Conservation (phyloP, 2,797 vertebrate genomes). For the Carcharodon carcharias region DNA sequence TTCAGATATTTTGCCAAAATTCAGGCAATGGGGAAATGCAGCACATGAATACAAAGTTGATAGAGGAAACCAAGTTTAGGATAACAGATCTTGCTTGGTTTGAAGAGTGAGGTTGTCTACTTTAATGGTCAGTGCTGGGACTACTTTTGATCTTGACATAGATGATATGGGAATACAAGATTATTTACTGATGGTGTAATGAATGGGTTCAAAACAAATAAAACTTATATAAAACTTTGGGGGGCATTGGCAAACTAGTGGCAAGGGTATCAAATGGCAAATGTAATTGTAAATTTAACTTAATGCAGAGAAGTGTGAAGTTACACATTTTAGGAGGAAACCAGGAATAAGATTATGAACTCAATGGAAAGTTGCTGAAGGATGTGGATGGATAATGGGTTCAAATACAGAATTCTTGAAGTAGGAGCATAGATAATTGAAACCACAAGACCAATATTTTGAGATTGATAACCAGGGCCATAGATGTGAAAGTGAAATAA, state of each 20-base stretch:
- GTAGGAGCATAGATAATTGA: background rate
- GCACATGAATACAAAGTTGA: background rate
- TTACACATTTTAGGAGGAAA: background rate
- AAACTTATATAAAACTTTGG: background rate
- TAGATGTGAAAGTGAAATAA: background rate
- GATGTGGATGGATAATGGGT: too few relatives aligned
- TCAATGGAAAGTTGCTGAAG: background rate
- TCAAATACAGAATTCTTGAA: background rate
- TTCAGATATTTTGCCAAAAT: background rate
- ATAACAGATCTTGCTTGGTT: background rate
- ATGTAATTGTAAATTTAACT: background rate
- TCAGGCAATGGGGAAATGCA: background rate
- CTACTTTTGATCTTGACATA: background rate
- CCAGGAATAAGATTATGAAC: background rate
- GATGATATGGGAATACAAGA: background rate
- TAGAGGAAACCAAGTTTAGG: background rate
- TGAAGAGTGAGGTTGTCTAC: background rate
- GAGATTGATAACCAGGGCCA: background rate
- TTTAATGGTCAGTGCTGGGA: background rate
- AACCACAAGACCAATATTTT: background rate
- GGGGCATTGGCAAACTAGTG: background rate
- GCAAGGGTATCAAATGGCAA: background rate
- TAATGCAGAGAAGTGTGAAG: background rate
- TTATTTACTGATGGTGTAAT: background rate
- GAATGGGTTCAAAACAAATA: background rate